Evolutionary conservation across 1,140 invertebrate species (phyloP), one percentile per base, ranked within the genome.

Genomic region (Drosophila subpulchrella): DNA sequence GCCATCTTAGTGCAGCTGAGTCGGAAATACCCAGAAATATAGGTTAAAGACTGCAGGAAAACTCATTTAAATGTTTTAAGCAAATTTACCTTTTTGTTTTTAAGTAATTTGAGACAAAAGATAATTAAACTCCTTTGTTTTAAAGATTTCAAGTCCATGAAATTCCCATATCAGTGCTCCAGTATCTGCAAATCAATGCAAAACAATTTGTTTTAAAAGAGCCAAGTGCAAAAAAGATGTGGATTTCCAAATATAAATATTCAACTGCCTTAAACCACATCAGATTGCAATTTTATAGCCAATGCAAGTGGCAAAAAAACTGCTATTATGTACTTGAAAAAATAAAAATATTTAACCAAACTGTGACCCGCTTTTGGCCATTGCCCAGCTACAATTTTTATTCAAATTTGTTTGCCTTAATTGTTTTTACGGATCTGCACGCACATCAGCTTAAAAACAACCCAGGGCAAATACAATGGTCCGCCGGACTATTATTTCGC

Each of bases 351-450:
- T 36, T 32, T 4, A 44, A 12, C n/a, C 7, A n/a, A 51, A 44
- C 34, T 41, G 47, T 41, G 34, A 51, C 4, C 47, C 36, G 15
- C 30, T 50, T 53, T 17, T 17, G 41, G n/a, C 41, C n/a, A 36
- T 42, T 58, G 61, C 12, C 10, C 41, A n/a, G 17, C 47, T 11
- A 59, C 46, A 41, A 27, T 44, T 62, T 75, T 48, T 50, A 56
- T 62, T 67, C 34, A 76, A 84, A 73, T 63, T 41, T 63, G 44
- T 63, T 77, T 63, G 53, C 20, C 44, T 34, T 55, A 79, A 79
- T 70, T 75, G 75, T 71, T 50, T 66, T 68, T 57, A 60, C 66
- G 68, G 61, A 72, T 36, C 39, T 62, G 80, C 65, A 67, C 47
- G 51, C 47, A 48, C 60, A 41, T 55, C 39, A 66, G 53, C 68